Percentiles rank a stretch among this genome's conserved stretches.
Conservation (phyloP, 1,140 invertebrate species). For the Anastrepha obliqua region DNA sequence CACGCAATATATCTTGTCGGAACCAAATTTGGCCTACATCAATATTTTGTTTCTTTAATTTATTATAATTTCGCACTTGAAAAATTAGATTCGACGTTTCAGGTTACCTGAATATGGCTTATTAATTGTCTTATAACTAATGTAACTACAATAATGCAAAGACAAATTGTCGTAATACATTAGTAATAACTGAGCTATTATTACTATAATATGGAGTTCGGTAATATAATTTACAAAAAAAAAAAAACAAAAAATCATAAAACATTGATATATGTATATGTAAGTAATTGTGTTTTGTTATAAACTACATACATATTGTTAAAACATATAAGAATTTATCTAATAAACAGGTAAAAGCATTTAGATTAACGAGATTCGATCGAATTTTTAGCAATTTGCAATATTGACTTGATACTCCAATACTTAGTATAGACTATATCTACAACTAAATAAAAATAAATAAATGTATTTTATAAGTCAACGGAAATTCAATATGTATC, state of each 20-base stretch:
- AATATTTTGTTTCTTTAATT: no score
- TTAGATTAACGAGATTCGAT: background rate
- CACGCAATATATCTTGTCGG: no score
- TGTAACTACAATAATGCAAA: no score
- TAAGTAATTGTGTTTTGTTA: background rate
- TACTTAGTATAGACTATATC: background rate
- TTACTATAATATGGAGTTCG: no score
- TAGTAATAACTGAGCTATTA: no score
- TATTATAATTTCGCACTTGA: no score
- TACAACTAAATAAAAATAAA: background rate
- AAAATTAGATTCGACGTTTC: no score
- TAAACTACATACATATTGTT: background rate
- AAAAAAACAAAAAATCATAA: background rate
- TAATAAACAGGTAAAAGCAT: background rate
- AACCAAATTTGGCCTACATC: no score
- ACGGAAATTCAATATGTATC: background rate
- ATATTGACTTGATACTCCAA: constrained; percentile 2
- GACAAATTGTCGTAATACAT: no score
- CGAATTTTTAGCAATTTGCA: constrained; percentile 11
- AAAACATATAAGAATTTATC: background rate
- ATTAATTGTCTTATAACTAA: no score
- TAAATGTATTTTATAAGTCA: background rate
- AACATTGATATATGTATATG: background rate
- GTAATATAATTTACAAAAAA: no score
- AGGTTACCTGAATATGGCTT: no score